A percentile compares a stretch with the other conserved stretches of the same genome.
Conservation (phyloP, 2,797 vertebrate genomes). For the Coregonus sp. region DNA sequence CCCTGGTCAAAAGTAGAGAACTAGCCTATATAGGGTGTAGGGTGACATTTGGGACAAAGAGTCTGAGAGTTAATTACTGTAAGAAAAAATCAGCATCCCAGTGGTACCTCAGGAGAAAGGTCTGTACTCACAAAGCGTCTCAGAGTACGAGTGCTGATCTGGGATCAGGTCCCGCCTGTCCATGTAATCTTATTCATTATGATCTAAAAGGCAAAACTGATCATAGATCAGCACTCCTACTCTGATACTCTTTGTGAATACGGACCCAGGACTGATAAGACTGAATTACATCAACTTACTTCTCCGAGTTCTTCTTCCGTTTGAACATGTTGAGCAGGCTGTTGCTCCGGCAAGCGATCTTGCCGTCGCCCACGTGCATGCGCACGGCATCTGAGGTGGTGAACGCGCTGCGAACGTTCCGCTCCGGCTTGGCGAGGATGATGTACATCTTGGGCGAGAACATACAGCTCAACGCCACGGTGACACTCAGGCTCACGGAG, state of each 20-base stretch:
- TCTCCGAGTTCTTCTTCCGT: slow-evolving; percentile 92
- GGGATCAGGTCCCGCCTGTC: neutral
- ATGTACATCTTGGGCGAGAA: slow-evolving; percentile 99
- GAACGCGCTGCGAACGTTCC: slow-evolving; percentile 97
- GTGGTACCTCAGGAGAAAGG: slow-evolving; percentile 68
- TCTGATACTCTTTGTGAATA: neutral
- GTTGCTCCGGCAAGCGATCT: slow-evolving; percentile 91
- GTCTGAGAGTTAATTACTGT: slow-evolving; percentile 55
- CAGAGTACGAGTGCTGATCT: neutral
- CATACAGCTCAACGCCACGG: slow-evolving; percentile 96
- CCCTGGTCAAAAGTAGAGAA: slow-evolving; percentile 51
- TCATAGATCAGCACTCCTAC: neutral
- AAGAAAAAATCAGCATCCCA: slow-evolving; percentile 66
- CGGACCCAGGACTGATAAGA: neutral
- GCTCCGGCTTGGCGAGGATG: slow-evolving; percentile 95
- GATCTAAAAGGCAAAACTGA: neutral
- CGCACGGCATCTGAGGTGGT: slow-evolving; percentile 96
- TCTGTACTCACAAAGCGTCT: neutral
- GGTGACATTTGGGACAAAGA: slow-evolving; percentile 12
- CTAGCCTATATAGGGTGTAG: slow-evolving; percentile 50
- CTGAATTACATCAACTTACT: slow-evolving; percentile 80
- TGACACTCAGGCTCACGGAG: slow-evolving; percentile 95
- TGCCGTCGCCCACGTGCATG: slow-evolving; percentile 97
- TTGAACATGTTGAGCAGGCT: slow-evolving; percentile 96
- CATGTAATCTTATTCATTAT: neutral